Base-by-base conservation (phyloP, 1,140 invertebrate genomes). In the Cheumatopsyche charites region DNA sequence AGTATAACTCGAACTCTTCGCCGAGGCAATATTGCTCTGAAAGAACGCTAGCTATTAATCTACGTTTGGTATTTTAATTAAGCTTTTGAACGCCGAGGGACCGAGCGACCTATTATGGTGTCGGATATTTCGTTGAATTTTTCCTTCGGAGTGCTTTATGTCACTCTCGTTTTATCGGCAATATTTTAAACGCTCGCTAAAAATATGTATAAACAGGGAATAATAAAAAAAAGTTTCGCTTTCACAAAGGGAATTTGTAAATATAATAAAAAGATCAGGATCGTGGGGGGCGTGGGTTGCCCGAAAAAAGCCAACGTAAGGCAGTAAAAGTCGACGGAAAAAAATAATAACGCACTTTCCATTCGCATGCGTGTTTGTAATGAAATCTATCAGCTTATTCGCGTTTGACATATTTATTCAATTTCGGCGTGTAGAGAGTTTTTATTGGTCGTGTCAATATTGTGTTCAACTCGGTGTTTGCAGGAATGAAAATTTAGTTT, bases 11-110 rank as follows among this genome's bases (percentile, higher is more conserved):
- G n/a, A n/a, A n/a, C n/a, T n/a, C n/a, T n/a, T n/a, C n/a, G n/a
- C n/a, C n/a, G n/a, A n/a, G n/a, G n/a, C n/a, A n/a, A n/a, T n/a
- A n/a, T n/a, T n/a, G n/a, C n/a, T n/a, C n/a, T n/a, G n/a, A n/a
- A n/a, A n/a, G n/a, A n/a, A n/a, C n/a, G n/a, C n/a, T n/a, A n/a
- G n/a, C n/a, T n/a, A n/a, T n/a, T n/a, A n/a, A 68, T 68, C 47
- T 55, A 58, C 49, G 47, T 26, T 68, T 45, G 66, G 47, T 36
- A 68, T 55, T 68, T 68, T 68, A 68, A 68, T 68, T 68, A 42
- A 25, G 43, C 23, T 43, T 63, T 63, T 63, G 25, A 41, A 25
- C 43, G 63, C 26, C 25, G 49, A 36, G 36, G 47, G 47, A 36
- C 66, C 26, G 1, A 13, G 29, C 29, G 26, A 41, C 41, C 41